Conservation (phyloP, 2,113 vertebrate species). For the Amblyopsis rosae region DNA sequence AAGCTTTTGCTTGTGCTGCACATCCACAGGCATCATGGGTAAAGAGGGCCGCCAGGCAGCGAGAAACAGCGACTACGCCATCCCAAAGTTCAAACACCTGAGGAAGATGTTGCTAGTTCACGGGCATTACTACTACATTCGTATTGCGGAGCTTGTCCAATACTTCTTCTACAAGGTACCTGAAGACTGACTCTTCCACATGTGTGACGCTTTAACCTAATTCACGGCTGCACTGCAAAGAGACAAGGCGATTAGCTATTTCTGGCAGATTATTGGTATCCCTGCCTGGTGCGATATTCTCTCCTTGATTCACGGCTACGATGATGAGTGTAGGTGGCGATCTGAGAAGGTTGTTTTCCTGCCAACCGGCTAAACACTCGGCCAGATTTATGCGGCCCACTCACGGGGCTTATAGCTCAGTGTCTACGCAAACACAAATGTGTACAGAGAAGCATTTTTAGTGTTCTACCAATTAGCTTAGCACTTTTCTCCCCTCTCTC, state of each 20-base stretch:
- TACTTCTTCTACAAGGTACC: conserved; percentile 99
- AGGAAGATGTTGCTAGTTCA: conserved; percentile 98
- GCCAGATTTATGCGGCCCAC: conserved; percentile 49
- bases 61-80: conserved; percentile 96
- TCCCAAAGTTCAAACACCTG: conserved; percentile 96
- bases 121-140: conserved; percentile 95
- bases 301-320: conserved; percentile 49
- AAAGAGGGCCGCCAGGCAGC: conserved; percentile 97
- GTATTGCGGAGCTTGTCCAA: conserved; percentile 96
- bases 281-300: conserved; percentile 36
- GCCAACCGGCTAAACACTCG: conserved; percentile 59
- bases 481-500: conserved; percentile 40
- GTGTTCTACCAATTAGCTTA: conserved; percentile 43
- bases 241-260: conserved; percentile 23
- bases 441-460: conserved; percentile 55
- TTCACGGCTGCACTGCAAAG: conserved; percentile 46
- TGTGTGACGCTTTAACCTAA: conserved; percentile 44
- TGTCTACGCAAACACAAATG: conserved; percentile 54
- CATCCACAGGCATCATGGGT: conserved; percentile 86
- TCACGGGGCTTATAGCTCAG: conserved; percentile 50
- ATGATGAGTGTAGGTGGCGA: conserved; percentile 16
- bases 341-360: conserved; percentile 6
- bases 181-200: conserved; percentile 3
- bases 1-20: no score
- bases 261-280: conserved; percentile 56